A percentile compares a stretch with the other conserved stretches of the same genome.
Evolutionary conservation across 2,888 invertebrate species (phyloP).

Genomic region (Osedax fenrisi): DNA sequence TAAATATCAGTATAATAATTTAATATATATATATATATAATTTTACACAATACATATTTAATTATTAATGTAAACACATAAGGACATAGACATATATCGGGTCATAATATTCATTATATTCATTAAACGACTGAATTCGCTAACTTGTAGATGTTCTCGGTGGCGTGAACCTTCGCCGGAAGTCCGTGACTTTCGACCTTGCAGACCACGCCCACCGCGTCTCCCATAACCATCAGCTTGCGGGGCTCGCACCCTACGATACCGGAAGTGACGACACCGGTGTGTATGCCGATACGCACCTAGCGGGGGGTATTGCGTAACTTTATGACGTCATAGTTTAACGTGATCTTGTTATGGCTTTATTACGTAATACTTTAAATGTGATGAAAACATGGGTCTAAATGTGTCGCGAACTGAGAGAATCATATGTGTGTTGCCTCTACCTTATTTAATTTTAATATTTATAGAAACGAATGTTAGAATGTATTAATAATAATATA

Average conservation of each 20-base stretch:
- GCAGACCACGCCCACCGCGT: constrained; percentile 42
- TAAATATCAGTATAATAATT: background rate
- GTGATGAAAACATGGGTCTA: too few relatives aligned
- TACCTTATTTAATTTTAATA: too few relatives aligned
- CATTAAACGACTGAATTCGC: constrained; percentile 14
- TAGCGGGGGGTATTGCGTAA: constrained; percentile 30
- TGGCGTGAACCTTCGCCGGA: constrained; percentile 40
- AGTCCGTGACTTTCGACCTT: constrained; percentile 44
- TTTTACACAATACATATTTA: background rate
- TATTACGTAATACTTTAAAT: background rate
- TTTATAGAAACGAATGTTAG: too few relatives aligned
- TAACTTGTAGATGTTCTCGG: constrained; percentile 38
- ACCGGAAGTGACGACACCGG: constrained; percentile 39
- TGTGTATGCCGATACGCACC: constrained; percentile 42
- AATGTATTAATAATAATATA: too few relatives aligned
- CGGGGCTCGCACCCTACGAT: constrained; percentile 41
- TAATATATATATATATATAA: background rate
- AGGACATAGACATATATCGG: background rate
- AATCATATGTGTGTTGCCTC: too few relatives aligned
- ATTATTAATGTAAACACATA: background rate
- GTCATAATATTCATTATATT: background rate
- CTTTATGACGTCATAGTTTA: too few relatives aligned
- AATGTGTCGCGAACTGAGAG: too few relatives aligned
- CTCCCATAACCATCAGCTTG: constrained; percentile 41
- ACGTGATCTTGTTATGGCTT: too few relatives aligned